These are phyloP conservation scores for Listrodromus nycthemerus DNA, from an alignment of 2,888 invertebrate genomes.

Conservation along the genomic window DNA sequence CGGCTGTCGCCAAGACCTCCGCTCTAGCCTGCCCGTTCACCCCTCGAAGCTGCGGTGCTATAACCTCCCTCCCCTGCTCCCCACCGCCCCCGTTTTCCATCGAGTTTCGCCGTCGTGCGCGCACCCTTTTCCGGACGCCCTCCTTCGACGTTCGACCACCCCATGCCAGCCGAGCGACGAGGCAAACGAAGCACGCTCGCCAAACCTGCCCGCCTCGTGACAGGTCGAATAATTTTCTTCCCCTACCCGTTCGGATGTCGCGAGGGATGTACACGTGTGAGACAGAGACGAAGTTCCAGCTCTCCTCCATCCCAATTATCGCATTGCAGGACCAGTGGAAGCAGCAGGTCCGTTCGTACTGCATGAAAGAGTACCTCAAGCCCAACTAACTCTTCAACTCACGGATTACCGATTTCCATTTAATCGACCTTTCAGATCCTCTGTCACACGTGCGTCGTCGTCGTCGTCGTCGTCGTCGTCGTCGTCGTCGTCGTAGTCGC, in stretches of 20 bases:
- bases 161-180: constrained; percentile 69
- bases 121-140: constrained; percentile 66
- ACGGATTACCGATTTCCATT: constrained; percentile 51
- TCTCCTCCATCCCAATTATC: constrained; percentile 41
- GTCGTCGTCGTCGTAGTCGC: constrained; percentile 13
- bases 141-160: constrained; percentile 73
- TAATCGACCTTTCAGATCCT: constrained; percentile 43
- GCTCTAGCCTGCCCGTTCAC: constrained; percentile 75
- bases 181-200: constrained; percentile 36
- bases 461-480: constrained; percentile 20
- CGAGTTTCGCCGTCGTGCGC: constrained; percentile 67
- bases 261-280: constrained; percentile 35
- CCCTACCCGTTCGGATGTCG: constrained; percentile 68
- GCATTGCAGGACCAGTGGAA: constrained; percentile 14
- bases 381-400: constrained; percentile 15
- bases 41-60: constrained; percentile 57
- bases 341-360: constrained; percentile 19
- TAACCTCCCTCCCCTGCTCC: constrained; percentile 65
- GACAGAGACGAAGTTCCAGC: constrained; percentile 16
- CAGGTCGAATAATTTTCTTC: constrained; percentile 72
- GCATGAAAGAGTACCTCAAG: constrained; percentile 38
- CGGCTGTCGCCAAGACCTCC: constrained; percentile 84
- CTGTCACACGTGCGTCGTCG: constrained; percentile 37
- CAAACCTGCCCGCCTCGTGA: constrained; percentile 75
- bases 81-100: constrained; percentile 70